These are phyloP conservation scores for Oedothorax gibbosus DNA, from an alignment of 1,140 invertebrate species.

Conservation along the genomic window DNA sequence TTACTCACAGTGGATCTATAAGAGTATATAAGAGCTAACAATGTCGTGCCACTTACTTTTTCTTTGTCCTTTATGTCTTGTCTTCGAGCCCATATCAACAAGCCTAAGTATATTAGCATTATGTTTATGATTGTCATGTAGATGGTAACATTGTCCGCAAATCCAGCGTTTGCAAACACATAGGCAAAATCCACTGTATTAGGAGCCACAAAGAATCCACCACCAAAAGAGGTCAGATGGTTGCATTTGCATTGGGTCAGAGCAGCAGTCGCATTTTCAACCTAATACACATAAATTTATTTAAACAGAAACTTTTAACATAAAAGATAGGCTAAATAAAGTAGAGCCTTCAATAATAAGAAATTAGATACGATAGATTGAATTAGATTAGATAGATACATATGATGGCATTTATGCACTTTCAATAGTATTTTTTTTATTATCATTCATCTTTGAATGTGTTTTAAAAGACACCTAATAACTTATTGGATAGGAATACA, in stretches of 20 bases:
- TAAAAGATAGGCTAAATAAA: too few species aligned
- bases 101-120: constrained; percentile 68
- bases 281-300: constrained; percentile 54
- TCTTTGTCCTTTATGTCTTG: constrained; percentile 71
- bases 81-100: constrained; percentile 70
- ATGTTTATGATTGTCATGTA: constrained; percentile 72
- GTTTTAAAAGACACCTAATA: too few species aligned
- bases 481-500: too few species aligned
- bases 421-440: too few species aligned
- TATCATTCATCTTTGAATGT: too few species aligned
- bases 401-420: too few species aligned
- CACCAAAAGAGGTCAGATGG: constrained; percentile 73
- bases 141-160: constrained; percentile 73
- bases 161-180: constrained; percentile 72
- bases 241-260: constrained; percentile 71
- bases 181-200: constrained; percentile 74
- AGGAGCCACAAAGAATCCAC: constrained; percentile 72
- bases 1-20: too few species aligned
- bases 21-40: too few species aligned
- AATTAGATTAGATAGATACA: too few species aligned
- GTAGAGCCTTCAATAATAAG: too few species aligned
- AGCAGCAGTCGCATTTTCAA: constrained; percentile 62
- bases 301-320: too few species aligned
- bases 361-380: too few species aligned
- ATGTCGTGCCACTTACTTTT: constrained; percentile 65